These are phyloP conservation scores for Cheilosia grossa DNA, from an alignment of 2,888 invertebrate genomes.

Conservation along the genomic window DNA sequence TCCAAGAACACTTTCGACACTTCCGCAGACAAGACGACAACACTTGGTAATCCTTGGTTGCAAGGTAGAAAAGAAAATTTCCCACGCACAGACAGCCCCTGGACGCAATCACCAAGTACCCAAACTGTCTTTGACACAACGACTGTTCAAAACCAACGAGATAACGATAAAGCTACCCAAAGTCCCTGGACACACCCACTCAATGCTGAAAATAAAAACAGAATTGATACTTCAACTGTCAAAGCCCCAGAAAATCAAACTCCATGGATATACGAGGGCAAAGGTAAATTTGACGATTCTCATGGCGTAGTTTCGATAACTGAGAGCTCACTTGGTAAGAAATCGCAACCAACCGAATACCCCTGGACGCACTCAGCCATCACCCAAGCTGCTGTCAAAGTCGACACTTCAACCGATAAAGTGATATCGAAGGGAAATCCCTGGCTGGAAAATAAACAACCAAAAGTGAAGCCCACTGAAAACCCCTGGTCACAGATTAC, in stretches of 20 bases:
- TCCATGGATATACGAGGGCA: not conserved
- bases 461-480: constrained; percentile 78
- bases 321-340: not conserved
- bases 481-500: constrained; percentile 84
- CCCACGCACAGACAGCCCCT: constrained; percentile 12
- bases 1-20: constrained; percentile 34
- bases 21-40: constrained; percentile 43
- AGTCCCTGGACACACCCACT: constrained; percentile 8
- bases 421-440: not conserved
- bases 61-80: constrained; percentile 3
- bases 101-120: constrained; percentile 22
- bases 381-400: not conserved
- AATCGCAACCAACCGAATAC: not conserved
- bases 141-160: constrained; percentile 14
- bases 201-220: not conserved
- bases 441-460: constrained; percentile 65
- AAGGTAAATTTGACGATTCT: constrained; percentile 12
- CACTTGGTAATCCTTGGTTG: constrained; percentile 7
- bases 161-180: constrained; percentile 20
- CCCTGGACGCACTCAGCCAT: not conserved
- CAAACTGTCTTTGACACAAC: constrained; percentile 23
- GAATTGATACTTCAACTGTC: constrained; percentile 5
- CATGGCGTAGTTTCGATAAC: not conserved
- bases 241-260: not conserved
- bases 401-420: not conserved